These are phyloP conservation scores for Polyommatus icarus DNA, from an alignment of 2,888 invertebrate species.

Conservation along the genomic window DNA sequence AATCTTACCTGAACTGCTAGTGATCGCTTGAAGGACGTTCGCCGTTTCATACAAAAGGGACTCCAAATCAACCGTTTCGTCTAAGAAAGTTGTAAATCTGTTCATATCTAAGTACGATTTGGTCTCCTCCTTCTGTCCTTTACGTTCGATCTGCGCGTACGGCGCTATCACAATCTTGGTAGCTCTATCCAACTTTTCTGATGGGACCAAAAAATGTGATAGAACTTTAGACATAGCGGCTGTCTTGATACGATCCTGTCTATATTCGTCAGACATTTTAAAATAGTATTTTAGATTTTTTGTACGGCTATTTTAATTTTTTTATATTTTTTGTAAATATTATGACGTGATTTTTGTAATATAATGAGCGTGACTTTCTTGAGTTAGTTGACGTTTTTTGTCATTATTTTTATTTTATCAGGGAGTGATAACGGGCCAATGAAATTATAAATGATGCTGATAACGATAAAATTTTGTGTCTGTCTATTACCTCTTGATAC, in stretches of 20 bases:
- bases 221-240: conserved; percentile 50
- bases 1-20: conserved; percentile 76
- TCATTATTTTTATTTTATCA: background rate
- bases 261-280: background rate
- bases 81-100: conserved; percentile 74
- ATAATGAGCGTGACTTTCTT: background rate
- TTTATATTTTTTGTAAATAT: background rate
- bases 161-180: conserved; percentile 82
- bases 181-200: conserved; percentile 74
- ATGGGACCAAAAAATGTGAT: conserved; percentile 68
- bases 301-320: background rate
- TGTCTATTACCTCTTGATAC: no score
- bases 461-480: no score
- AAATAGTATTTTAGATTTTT: background rate
- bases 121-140: conserved; percentile 62
- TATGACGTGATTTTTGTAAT: no score
- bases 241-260: background rate
- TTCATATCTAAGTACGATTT: conserved; percentile 68
- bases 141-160: conserved; percentile 74
- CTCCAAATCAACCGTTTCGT: conserved; percentile 79
- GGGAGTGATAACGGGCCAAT: background rate
- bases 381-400: conserved; percentile 10
- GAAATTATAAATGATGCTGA: background rate
- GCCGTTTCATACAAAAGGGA: conserved; percentile 79
- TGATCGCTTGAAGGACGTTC: conserved; percentile 77